phyloP scores from a whole-genome alignment of 1,140 invertebrate species.

The Acromyrmex heyeri region DNA sequence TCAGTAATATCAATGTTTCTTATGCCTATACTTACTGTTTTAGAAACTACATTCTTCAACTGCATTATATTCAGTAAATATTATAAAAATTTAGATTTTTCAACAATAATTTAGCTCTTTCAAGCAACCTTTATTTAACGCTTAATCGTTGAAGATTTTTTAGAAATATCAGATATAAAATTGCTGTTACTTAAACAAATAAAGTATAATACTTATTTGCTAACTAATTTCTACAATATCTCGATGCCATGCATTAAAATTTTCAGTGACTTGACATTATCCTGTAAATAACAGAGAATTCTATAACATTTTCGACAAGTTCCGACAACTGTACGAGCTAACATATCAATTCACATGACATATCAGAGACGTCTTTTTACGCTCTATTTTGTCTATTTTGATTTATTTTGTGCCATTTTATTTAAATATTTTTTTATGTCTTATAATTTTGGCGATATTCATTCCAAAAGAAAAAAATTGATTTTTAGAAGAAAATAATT shows the following conservation, averaged over 20 bases:
- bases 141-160: neutral
- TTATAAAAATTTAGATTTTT: neutral
- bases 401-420: slow-evolving; percentile 62
- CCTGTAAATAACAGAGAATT: neutral
- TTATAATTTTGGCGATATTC: too few species aligned
- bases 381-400: slow-evolving; percentile 63
- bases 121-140: neutral
- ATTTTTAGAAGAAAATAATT: too few species aligned
- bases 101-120: neutral
- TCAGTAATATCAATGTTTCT: neutral
- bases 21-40: neutral
- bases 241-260: neutral
- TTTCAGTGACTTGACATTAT: neutral
- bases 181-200: neutral
- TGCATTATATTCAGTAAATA: neutral
- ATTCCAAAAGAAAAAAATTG: too few species aligned
- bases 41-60: neutral
- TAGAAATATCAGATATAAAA: neutral
- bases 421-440: too few species aligned
- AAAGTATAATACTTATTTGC: neutral
- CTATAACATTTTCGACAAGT: slow-evolving; percentile 42
- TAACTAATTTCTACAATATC: slow-evolving; percentile 3
- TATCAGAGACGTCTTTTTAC: slow-evolving; percentile 21
- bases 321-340: slow-evolving; percentile 44
- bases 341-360: slow-evolving; percentile 52